Evolutionary conservation across 2,797 vertebrate genomes (phyloP), one percentile per base, ranked within the genome.

Genomic region (Chiloscyllium punctatum): DNA sequence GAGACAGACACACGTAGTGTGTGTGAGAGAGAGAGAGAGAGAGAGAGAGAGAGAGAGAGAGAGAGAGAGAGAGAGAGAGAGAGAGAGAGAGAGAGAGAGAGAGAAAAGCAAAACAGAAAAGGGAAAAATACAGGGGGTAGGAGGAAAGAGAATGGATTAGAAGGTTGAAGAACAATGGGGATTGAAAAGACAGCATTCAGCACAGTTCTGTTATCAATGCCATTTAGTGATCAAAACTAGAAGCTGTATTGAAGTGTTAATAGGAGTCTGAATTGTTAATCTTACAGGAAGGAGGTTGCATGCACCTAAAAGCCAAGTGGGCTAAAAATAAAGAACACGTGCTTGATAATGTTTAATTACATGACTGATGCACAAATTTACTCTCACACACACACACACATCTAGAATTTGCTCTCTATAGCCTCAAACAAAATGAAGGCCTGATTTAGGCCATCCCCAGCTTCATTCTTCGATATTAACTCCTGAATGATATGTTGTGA

Each of bases 31-130:
- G n/a, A n/a, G n/a, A n/a, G 96, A 69, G 97, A 98, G 96, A 97
- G 98, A 96, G 98, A 96, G 95, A 57, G 21, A 0, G 62, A 9
- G 25, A 37, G 37, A 8, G 95, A 77, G 96, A n/a, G n/a, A n/a
- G n/a, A n/a, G 96, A 69, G 97, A 98, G 96, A 97, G 98, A 96
- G 98, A 96, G 95, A 57, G 21, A 0, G 62, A 9, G 25, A 37
- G 0, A 27, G 4, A 84, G 57, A 69, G n/a, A 90, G 66, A 74
- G 25, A 7, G 13, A 37, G 74, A 4, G 13, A 16, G 33, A n/a
- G 13, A 37, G 33, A 77, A 62, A 11, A 82, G 11, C 13, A 3
- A 51, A 42, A 77, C 8, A 33, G 1, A 27, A 72, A 27, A 68
- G 15, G 21, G 4, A 37, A 33, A 66, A 96, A 53, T 6, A 1